phyloP scores from a whole-genome alignment of 2,797 vertebrate genomes.

The Streptopelia turtur region DNA sequence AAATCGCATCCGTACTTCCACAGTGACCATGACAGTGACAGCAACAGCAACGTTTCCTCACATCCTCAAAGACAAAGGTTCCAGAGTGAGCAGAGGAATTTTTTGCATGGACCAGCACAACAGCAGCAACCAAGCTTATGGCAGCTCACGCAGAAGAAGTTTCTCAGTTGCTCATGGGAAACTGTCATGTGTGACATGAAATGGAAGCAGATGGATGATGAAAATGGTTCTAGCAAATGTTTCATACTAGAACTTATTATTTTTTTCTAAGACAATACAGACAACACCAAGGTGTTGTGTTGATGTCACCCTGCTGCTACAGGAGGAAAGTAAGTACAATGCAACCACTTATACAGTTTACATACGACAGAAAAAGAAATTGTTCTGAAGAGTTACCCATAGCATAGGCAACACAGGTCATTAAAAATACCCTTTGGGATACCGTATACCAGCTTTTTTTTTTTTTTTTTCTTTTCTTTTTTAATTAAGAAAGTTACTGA shows the following conservation, averaged over 20 bases:
- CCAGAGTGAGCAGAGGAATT: not conserved
- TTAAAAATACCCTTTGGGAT: not conserved
- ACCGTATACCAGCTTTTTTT: not conserved
- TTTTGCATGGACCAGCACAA: constrained; percentile 33
- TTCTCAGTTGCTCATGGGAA: constrained; percentile 40
- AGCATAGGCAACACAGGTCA: not conserved
- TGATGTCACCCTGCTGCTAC: not conserved
- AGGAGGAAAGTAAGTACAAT: not conserved
- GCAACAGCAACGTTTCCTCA: not conserved
- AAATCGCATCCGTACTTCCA: not conserved
- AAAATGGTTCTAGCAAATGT: not conserved
- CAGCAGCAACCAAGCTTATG: constrained; percentile 2
- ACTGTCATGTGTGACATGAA: constrained; percentile 11
- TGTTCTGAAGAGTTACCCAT: not conserved
- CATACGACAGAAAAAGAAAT: not conserved
- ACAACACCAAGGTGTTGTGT: not conserved
- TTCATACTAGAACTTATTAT: not conserved
- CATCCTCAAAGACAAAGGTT: not conserved
- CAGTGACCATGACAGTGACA: constrained; percentile 11
- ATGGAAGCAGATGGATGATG: not conserved
- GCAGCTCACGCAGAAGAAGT: not conserved
- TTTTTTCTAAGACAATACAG: not conserved
- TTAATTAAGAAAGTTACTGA: not conserved
- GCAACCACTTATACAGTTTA: not conserved
- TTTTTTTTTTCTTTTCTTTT: not conserved